These are phyloP conservation scores for Charadrius vociferus DNA, from an alignment of 2,113 vertebrate genomes.

Conservation along the genomic window DNA sequence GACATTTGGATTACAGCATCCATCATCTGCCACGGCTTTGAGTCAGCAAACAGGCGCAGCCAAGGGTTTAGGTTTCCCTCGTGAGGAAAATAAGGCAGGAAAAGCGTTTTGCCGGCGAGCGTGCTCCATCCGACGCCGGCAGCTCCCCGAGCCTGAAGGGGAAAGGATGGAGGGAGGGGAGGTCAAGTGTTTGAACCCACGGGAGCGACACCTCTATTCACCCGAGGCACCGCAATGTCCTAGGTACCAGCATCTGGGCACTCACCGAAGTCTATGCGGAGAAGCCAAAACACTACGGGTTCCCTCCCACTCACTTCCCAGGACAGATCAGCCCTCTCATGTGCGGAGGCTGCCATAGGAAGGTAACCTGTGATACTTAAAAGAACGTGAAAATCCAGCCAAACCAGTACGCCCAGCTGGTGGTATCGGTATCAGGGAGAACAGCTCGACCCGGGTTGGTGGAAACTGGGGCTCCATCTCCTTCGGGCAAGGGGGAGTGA, in stretches of 20 bases:
- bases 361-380: neutral
- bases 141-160: neutral
- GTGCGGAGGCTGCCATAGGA: neutral
- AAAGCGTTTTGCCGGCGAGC: rapidly evolving
- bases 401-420: neutral
- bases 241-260: rapidly evolving
- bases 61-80: slow-evolving; percentile 34
- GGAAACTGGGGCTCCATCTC: neutral
- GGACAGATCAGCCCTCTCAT: neutral
- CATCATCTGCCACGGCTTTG: neutral
- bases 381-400: neutral
- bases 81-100: neutral
- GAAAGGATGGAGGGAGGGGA: neutral
- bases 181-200: rapidly evolving
- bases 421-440: neutral
- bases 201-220: rapidly evolving
- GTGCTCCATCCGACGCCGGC: neutral
- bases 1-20: slow-evolving; percentile 59
- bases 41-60: slow-evolving; percentile 16
- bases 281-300: neutral
- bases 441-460: neutral
- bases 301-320: slow-evolving; percentile 47
- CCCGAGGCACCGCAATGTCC: neutral
- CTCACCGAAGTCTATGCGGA: rapidly evolving
- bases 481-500: neutral